These are phyloP conservation scores for Cyprinodon variegatus DNA, from an alignment of 2,113 vertebrate species.

Conservation along the genomic window DNA sequence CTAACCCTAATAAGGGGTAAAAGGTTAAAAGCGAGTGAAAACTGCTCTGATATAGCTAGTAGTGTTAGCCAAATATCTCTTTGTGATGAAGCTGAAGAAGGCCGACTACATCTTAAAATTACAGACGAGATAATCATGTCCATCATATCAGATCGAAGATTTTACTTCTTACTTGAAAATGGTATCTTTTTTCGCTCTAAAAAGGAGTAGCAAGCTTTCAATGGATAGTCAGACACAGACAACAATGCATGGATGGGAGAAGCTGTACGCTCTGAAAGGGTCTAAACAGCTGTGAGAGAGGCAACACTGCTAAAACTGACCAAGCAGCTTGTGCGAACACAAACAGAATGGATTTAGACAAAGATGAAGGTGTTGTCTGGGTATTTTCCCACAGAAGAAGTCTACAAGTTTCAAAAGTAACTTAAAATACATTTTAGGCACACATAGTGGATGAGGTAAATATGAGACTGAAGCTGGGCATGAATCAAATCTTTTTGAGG, in stretches of 20 bases:
- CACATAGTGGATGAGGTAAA: too few species aligned
- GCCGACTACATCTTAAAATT: not conserved
- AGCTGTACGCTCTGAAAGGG: not conserved
- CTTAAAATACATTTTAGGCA: too few species aligned
- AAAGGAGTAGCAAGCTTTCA: not conserved
- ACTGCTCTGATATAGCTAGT: not conserved
- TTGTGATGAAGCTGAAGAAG: not conserved
- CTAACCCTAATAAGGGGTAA: too few species aligned
- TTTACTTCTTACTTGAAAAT: not conserved
- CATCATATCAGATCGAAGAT: not conserved
- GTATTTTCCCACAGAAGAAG: too few species aligned
- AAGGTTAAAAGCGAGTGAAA: not conserved
- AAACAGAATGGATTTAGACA: too few species aligned
- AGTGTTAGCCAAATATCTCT: not conserved
- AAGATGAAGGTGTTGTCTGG: too few species aligned
- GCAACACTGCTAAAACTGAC: not conserved
- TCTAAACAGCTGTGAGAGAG: not conserved
- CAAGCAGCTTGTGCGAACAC: too few species aligned
- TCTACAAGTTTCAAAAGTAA: too few species aligned
- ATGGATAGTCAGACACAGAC: not conserved
- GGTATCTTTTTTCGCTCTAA: not conserved
- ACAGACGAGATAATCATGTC: not conserved
- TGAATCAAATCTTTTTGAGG: too few species aligned
- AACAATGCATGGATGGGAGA: not conserved
- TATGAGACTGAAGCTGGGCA: too few species aligned